Conservation (phyloP, 1,140 invertebrate species). For the Dendrolimus kikuchii region DNA sequence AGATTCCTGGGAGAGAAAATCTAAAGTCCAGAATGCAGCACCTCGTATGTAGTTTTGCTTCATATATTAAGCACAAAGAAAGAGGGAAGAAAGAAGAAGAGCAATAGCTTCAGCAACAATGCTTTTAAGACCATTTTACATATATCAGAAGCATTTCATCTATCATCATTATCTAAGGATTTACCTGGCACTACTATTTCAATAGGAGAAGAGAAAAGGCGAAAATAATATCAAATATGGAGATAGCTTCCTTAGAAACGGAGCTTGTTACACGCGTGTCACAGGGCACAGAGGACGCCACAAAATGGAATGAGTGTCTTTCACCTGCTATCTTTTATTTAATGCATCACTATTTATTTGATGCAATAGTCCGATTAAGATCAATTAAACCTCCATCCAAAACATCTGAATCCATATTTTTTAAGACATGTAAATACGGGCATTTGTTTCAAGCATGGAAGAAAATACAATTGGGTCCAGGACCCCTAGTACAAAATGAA, state of each 20-base stretch:
- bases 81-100: conserved; percentile 17
- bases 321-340: conserved; percentile 2
- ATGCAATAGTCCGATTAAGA: background rate
- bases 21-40: background rate
- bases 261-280: background rate
- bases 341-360: conserved; percentile 6
- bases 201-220: conserved; percentile 22
- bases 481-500: background rate
- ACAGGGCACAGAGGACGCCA: conserved; percentile 8
- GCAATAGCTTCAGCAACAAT: conserved; percentile 15
- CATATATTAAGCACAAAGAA: conserved; percentile 23
- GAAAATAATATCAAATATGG: conserved; percentile 14
- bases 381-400: background rate
- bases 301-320: conserved; percentile 9
- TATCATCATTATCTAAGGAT: conserved; percentile 2
- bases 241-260: background rate
- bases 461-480: conserved; percentile 1
- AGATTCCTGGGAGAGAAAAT: background rate
- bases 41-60: conserved; percentile 9
- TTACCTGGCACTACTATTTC: conserved; percentile 16
- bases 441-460: conserved; percentile 5
- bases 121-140: background rate
- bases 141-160: too few species aligned
- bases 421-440: background rate
- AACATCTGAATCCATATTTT: background rate